Evolutionary conservation across 2,888 invertebrate species (phyloP), one percentile per base, ranked within the genome.

Genomic region (Ichneumoninae sp.): DNA sequence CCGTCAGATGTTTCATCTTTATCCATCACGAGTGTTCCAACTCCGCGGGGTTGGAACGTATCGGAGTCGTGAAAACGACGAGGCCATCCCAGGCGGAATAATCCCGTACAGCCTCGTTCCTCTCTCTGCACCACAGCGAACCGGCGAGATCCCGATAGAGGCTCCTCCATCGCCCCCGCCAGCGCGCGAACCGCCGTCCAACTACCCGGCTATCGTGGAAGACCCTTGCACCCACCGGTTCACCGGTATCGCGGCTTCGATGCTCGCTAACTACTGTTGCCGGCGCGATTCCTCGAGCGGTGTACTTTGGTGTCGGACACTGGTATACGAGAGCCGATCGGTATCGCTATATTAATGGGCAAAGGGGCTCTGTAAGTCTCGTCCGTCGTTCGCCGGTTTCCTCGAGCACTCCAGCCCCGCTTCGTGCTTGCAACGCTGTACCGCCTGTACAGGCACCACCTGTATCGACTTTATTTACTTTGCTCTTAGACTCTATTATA

Each of bases 271-370:
- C 66, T 66, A 66, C 40, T 66, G 36, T 66, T 66, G 66, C 40
- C 40, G 66, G 36, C 16, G 40, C 40, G n/a, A 66, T 66, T 74
- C 47, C 74, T 74, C 33, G 47, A 57, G 68, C 73, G 69, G 47
- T 75, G 74, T 74, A 80, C 54, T 81, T 81, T 75, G 74, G 57
- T 74, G 63, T 79, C 79, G n/a, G 22, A 60, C 57, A 70, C 70
- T 52, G 47, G 79, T 65, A 71, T 66, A 68, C 66, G 74, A 68
- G 68, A 68, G 74, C 57, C 73, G 81, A 81, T 81, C 54, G 57
- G 57, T 81, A 81, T 81, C 74, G 74, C 74, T 44, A 75, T 81
- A 81, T 81, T 68, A 81, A 81, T 75, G 81, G 74, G 19, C 68
- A 68, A 81, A 69, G 74, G 81, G 81, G 68, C 68, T 74, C 66